These are phyloP conservation scores for Alligator mississippiensis DNA, from an alignment of 2,113 vertebrate genomes.

Conservation along the genomic window DNA sequence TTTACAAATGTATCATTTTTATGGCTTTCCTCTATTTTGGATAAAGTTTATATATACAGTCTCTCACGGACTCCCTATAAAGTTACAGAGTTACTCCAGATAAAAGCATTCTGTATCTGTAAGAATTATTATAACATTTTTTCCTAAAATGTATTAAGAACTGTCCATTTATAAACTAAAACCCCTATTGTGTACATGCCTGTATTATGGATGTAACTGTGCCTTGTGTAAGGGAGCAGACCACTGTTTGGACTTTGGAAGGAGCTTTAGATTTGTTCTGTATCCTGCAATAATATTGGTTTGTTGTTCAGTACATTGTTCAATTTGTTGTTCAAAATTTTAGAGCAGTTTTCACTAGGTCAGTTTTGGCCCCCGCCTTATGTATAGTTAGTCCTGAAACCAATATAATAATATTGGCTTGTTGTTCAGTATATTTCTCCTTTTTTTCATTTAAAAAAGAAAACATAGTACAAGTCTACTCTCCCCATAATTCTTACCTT, in stretches of 20 bases:
- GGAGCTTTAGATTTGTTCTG: background rate
- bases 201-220: background rate
- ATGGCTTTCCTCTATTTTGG: background rate
- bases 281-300: background rate
- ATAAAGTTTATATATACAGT: background rate
- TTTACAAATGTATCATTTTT: background rate
- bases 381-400: no score
- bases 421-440: background rate
- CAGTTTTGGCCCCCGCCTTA: no score
- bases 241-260: background rate
- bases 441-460: background rate
- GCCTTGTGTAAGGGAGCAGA: background rate
- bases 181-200: background rate
- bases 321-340: background rate
- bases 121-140: background rate
- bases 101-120: background rate
- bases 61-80: background rate
- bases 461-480: background rate
- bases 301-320: background rate
- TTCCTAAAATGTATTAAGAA: background rate
- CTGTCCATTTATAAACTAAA: background rate
- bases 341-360: no score
- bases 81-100: background rate
- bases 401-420: no score
- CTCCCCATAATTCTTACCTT: background rate